These are phyloP conservation scores for Alectoris magna DNA, from an alignment of 2,797 vertebrate genomes.

Conservation along the genomic window DNA sequence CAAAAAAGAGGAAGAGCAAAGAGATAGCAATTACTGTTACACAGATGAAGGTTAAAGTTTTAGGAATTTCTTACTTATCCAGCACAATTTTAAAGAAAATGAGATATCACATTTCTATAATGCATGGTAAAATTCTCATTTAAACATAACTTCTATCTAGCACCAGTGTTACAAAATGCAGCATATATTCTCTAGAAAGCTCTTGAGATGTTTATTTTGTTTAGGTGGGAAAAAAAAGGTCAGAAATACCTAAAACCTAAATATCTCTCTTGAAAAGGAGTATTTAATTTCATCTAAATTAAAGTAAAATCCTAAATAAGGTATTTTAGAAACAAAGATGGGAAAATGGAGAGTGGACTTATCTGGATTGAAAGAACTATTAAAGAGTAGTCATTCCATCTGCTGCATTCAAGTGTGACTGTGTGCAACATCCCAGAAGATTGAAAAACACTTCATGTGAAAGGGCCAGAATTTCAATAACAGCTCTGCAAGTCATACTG, in stretches of 20 bases:
- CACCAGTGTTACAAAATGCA: neutral
- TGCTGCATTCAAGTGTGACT: neutral
- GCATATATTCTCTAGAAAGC: neutral
- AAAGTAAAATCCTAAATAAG: neutral
- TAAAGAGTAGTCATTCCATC: neutral
- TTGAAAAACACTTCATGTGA: rapidly evolving
- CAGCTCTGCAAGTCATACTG: neutral
- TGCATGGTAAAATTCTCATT: neutral
- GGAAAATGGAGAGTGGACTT: neutral
- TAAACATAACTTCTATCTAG: neutral
- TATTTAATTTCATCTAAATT: neutral
- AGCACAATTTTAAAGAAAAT: neutral
- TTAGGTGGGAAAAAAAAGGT: neutral
- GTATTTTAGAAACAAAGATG: neutral
- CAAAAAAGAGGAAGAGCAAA: neutral
- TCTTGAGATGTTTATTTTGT: neutral
- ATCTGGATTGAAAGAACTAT: neutral
- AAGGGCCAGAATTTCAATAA: neutral
- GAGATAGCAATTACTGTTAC: neutral
- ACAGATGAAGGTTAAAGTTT: neutral
- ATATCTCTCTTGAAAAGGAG: neutral
- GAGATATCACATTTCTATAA: neutral
- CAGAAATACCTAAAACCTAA: neutral
- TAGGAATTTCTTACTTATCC: neutral
- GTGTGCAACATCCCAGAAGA: neutral